These are phyloP conservation scores for Drosophila obscura DNA, from an alignment of 1,140 invertebrate genomes.

Conservation along the genomic window DNA sequence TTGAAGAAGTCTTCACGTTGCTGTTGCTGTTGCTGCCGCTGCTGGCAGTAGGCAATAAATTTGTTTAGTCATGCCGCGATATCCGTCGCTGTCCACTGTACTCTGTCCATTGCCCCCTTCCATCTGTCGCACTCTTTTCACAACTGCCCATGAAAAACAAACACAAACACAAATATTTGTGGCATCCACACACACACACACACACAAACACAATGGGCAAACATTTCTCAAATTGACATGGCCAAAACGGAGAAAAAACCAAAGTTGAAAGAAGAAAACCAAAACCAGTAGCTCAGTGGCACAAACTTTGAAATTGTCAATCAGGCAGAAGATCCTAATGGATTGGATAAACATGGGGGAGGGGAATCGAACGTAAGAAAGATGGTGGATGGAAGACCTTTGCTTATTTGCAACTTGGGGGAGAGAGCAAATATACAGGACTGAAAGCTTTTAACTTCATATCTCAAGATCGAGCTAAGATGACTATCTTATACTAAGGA, in stretches of 20 bases:
- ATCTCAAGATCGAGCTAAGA: no score
- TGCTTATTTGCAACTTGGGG: conserved; percentile 2
- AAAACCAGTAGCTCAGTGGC: conserved; percentile 35
- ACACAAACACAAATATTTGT: conserved; percentile 60
- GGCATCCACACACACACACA: conserved; percentile 36
- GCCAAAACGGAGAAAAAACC: conserved; percentile 40
- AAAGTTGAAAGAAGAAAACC: conserved; percentile 12
- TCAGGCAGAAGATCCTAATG: conserved; percentile 21
- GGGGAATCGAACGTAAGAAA: background rate
- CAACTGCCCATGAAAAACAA: conserved; percentile 76
- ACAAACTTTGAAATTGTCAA: conserved; percentile 29
- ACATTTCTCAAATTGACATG: conserved; percentile 38
- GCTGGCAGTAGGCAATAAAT: conserved; percentile 45
- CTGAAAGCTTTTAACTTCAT: no score
- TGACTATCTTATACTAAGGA: background rate
- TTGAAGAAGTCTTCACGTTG: conserved; percentile 61
- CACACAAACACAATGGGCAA: conserved; percentile 27
- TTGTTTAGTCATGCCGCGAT: conserved; percentile 68
- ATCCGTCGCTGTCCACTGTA: conserved; percentile 15
- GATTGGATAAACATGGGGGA: conserved; percentile 12
- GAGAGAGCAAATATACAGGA: no score
- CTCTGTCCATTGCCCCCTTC: background rate
- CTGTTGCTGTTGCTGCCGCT: conserved; percentile 11
- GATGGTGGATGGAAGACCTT: background rate
- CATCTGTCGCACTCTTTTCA: conserved; percentile 60